Base-by-base conservation (phyloP, 1,140 invertebrate species). In the Bilobella aurantiaca region DNA sequence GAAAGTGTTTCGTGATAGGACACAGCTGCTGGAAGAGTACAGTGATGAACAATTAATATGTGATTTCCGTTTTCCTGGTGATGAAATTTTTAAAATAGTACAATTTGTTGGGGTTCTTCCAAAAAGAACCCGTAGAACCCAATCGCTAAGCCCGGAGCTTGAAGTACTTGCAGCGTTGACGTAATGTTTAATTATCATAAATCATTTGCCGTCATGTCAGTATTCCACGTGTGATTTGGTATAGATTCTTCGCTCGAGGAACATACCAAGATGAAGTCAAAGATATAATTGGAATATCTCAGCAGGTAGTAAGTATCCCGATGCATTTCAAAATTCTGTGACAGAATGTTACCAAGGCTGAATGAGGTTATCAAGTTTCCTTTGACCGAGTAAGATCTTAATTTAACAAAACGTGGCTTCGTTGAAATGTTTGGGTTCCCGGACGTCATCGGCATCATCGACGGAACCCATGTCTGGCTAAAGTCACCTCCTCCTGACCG, bases 401-500 rank as follows among this genome's bases (percentile, higher is more conserved):
- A 16, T 28, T 18, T 1, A 30, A 23, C 31, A 0, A 70, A 70
- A 28, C 42, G 49, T 16, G 21, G 29, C 16, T 67, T 67, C 59
- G 49, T 23, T 59, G 3, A 47, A 16, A 58, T 31, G 3, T 18
- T 5, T n/a, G 31, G 56, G 18, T 53, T 70, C 46, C 69, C 66
- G 0, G 66, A 69, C 30, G 56, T 71, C 0, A 64, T 68, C 28
- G 74, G 73, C 14, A 49, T 69, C n/a, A 70, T 76, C 23, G 75
- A 75, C 58, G 75, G 75, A 37, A 74, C 73, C 12, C 73, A 75
- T 46, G 63, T 75, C n/a, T 32, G 21, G n/a, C 75, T 75, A 12
- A 64, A 60, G 42, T 62, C 64, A 25, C 74, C 74, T 30, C 27
- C 49, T 12, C 34, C 34, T 18, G 34, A 42, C 8, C 8, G 34